Evolutionary conservation across 2,888 invertebrate species (phyloP), one percentile per base, ranked within the genome.

Genomic region (Phasia obesa): DNA sequence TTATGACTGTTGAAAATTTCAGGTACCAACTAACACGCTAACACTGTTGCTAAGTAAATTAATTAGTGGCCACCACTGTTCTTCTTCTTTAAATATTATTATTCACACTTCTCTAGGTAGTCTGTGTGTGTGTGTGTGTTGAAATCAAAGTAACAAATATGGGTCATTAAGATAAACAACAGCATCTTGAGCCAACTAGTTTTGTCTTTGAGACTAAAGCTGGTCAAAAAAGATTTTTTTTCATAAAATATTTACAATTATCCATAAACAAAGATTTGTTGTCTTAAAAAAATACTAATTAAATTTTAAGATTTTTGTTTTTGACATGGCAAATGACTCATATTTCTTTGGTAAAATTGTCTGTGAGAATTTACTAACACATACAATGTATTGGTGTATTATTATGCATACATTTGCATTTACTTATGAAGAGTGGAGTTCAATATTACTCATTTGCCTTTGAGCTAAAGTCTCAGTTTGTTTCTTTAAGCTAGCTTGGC

Each of bases 61-160:
- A 62, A 77, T 62, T 51, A 25, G 13, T 25, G 7, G 13, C 44
- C n/a, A 6, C 15, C 15, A 42, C 38, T 47, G 7, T 15, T 17
- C n/a, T 60, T 25, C n/a, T 15, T 17, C n/a, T 60, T 25, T 17
- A 44, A 25, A 60, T 11, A 42, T 23, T 6, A 21, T 0, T 17
- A 42, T 35, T 35, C 35, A 17, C 17, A 25, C 4, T 60, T 60
- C 25, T 5, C 25, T 5, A 25, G 60, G 42, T 42, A 60, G 11
- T 42, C 0, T 15, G 19, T 21, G 9, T 11, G 3, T 35, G 35
- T 35, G 11, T 35, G 11, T 11, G 35, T 21, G 9, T 38, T 35
- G 53, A 67, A 67, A 53, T 4, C 17, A 67, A 67, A 53, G 67
- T 53, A 38, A 38, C 4, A 38, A 53, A 53, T 38, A n/a, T 38